A percentile compares a stretch with the other conserved stretches of the same genome.
Evolutionary conservation across 2,888 invertebrate species (phyloP).

Genomic region (Lordiphosa andalusiaca): DNA sequence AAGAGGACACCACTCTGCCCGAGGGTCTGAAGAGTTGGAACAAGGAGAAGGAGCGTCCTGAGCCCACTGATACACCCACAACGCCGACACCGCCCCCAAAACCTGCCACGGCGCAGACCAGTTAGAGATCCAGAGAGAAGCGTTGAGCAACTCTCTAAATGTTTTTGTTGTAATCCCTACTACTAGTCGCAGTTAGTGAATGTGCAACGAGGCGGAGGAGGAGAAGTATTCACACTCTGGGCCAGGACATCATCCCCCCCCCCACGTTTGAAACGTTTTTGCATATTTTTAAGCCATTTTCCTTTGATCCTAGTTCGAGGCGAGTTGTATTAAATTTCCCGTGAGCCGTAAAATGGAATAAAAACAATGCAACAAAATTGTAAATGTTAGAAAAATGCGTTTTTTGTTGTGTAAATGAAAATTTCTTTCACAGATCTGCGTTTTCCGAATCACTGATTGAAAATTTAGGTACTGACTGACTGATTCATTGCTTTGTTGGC

Average conservation of each 20-base stretch:
- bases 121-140: constrained; percentile 25
- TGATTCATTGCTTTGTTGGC: no score
- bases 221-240: background rate
- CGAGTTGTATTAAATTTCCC: constrained; percentile 34
- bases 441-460: no score
- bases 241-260: background rate
- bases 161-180: constrained; percentile 24
- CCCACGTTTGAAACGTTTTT: constrained; percentile 24
- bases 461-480: no score
- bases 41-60: constrained; percentile 82
- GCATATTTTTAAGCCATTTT: constrained; percentile 35
- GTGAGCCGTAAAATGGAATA: constrained; percentile 30
- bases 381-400: constrained; percentile 24
- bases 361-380: constrained; percentile 20
- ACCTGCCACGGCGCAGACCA: constrained; percentile 58
- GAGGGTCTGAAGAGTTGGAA: constrained; percentile 98
- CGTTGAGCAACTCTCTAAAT: constrained; percentile 12
- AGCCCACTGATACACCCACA: constrained; percentile 36
- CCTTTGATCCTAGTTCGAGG: constrained; percentile 18
- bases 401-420: no score
- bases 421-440: no score
- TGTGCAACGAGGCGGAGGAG: constrained; percentile 14
- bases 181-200: constrained; percentile 19
- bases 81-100: constrained; percentile 59
- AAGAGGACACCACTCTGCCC: constrained; percentile 96